A percentile compares a stretch with the other conserved stretches of the same genome.
Conservation (phyloP, 1,140 invertebrate species). For the Papilio dardanus region DNA sequence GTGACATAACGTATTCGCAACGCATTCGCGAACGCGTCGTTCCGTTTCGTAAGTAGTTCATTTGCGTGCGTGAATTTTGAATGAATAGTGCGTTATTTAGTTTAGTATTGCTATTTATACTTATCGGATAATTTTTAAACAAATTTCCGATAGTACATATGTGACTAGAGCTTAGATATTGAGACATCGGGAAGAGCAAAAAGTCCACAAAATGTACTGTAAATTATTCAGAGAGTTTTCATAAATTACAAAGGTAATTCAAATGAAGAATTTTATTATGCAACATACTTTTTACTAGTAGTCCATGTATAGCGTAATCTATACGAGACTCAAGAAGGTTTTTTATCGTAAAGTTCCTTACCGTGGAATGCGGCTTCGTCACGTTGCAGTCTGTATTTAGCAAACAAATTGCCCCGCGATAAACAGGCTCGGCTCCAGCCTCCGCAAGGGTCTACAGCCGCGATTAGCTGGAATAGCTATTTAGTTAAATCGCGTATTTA, state of each 20-base stretch:
- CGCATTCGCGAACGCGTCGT: constrained; percentile 58
- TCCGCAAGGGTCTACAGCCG: constrained; percentile 60
- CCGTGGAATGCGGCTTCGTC: constrained; percentile 68
- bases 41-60: constrained; percentile 61
- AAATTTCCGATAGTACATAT: too few species aligned
- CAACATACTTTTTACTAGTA: not conserved
- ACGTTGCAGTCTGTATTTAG: constrained; percentile 65
- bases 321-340: constrained; percentile 52
- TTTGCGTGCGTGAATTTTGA: constrained; percentile 44
- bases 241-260: not conserved
- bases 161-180: too few species aligned
- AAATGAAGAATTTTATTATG: not conserved
- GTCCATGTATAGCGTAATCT: not conserved
- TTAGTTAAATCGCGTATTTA: constrained; percentile 66
- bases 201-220: too few species aligned
- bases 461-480: constrained; percentile 63
- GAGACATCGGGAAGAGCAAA: too few species aligned
- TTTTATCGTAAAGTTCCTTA: constrained; percentile 63
- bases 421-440: constrained; percentile 65
- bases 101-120: not conserved
- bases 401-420: constrained; percentile 72
- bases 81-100: not conserved
- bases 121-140: not conserved
- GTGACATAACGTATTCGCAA: constrained; percentile 57
- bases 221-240: not conserved